A percentile compares a stretch with the other conserved stretches of the same genome.
Conservation (phyloP, 2,113 vertebrate species). For the Chaetodon auriga region DNA sequence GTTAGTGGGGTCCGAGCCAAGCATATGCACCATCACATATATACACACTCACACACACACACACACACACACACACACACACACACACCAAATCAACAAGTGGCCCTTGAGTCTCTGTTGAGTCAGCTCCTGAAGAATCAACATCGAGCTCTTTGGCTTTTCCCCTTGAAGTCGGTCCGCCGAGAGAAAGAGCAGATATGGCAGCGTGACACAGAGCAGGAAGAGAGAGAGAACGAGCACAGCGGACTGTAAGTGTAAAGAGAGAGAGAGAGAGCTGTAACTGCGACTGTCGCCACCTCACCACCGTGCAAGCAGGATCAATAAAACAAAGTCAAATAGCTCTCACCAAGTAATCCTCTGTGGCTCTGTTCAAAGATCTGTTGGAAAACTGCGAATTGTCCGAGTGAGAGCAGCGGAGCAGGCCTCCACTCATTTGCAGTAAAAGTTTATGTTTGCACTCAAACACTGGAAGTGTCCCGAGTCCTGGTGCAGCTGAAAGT, state of each 20-base stretch:
- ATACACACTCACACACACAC: constrained; percentile 27
- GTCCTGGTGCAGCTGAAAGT: not conserved
- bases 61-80: constrained; percentile 16
- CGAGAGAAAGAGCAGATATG: constrained; percentile 45
- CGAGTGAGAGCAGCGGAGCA: constrained; percentile 13
- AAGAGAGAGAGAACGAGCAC: constrained; percentile 8
- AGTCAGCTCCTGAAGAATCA: constrained; percentile 62
- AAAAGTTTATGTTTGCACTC: constrained; percentile 39
- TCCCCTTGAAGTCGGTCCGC: constrained; percentile 50
- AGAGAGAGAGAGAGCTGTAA: constrained; percentile 16
- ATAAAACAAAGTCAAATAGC: constrained; percentile 75
- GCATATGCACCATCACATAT: constrained; percentile 28
- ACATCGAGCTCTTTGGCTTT: constrained; percentile 48
- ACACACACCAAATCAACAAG: constrained; percentile 53
- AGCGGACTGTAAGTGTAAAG: not conserved
- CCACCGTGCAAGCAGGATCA: constrained; percentile 50
- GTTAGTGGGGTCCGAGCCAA: constrained; percentile 44
- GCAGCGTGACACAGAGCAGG: constrained; percentile 35
- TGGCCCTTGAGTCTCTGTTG: constrained; percentile 53
- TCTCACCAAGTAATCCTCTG: constrained; percentile 57
- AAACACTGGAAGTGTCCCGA: constrained; percentile 28
- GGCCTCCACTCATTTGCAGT: constrained; percentile 19
- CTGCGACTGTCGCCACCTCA: constrained; percentile 54
- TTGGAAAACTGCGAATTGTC: constrained; percentile 45
- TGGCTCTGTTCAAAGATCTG: constrained; percentile 68